These are phyloP conservation scores for Gymnopithys bicolor DNA, from an alignment of 2,797 vertebrate species.

Conservation along the genomic window DNA sequence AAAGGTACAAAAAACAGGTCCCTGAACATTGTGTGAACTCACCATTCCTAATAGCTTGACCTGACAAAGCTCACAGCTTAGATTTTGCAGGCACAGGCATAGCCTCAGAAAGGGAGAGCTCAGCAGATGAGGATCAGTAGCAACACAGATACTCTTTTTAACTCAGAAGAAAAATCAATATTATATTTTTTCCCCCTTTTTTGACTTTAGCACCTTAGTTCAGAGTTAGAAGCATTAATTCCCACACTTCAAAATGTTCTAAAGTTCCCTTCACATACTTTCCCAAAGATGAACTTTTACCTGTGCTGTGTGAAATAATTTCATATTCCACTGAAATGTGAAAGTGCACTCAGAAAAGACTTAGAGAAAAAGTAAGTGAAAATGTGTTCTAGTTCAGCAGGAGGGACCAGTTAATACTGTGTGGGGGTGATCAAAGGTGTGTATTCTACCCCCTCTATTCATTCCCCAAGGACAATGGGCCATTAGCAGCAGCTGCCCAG, in stretches of 20 bases:
- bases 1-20: background rate
- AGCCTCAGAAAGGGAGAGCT: background rate
- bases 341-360: background rate
- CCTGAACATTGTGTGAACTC: background rate
- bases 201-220: background rate
- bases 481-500: no score
- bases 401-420: no score
- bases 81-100: background rate
- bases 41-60: background rate
- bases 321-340: slow-evolving; percentile 33
- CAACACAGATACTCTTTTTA: background rate
- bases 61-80: background rate
- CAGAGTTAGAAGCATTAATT: slow-evolving; percentile 28
- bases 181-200: background rate
- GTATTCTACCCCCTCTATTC: no score
- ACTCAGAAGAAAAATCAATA: slow-evolving; percentile 48
- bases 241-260: slow-evolving; percentile 32
- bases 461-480: no score
- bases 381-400: background rate
- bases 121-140: background rate
- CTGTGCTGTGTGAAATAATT: slow-evolving; percentile 11
- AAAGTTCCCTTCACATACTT: slow-evolving; percentile 23
- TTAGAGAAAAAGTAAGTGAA: background rate
- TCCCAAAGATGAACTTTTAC: slow-evolving; percentile 35
- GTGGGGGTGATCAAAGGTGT: no score